Evolutionary conservation across 2,113 vertebrate species (phyloP), one percentile per base, ranked within the genome.

Genomic region (Melanerpes aurifrons): DNA sequence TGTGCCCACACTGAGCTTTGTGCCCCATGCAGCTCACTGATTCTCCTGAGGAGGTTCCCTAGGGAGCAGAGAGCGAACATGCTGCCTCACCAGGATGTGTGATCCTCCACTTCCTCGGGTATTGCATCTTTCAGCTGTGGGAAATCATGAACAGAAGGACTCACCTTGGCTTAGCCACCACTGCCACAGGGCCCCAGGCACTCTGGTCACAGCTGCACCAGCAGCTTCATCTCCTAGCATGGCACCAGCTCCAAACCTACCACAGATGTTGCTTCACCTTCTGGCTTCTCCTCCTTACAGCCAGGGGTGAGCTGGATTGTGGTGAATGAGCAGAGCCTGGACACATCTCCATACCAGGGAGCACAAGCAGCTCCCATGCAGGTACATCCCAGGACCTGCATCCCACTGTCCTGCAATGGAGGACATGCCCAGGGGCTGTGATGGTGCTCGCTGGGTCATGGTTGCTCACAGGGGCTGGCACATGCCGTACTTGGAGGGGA

Each of bases 391-490:
- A 0, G 37, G 22, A 35, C 20, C 43, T 0, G 6, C 18, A 40
- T 2, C n/a, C 48, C 4, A 0, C 45, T 10, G 59, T 6, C 19
- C 50, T 1, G 0, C 45, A 2, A 1, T 0, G 5, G 31, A n/a
- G 47, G 25, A 24, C 1, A 0, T 2, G 3, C 3, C 5, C 4
- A 21, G 57, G 64, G 37, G 28, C 1, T 2, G 0, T 1, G 0
- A 4, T 0, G 8, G 59, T 9, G 73, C 77, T 59, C 1, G 0
- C 56, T 40, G 53, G 31, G 45, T 59, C 3, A 0, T 6, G 28
- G 54, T 15, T 31, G 62, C 71, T 82, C 71, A 7, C 32, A 5
- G 31, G 68, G 43, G 67, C 58, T 32, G 45, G 76, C 25, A 17
- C 15, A 0, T 6, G 24, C 9, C 32, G 45, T 13, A 20, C 3